Conservation (phyloP, 1,140 invertebrate genomes). For the Saccostrea cuccullata region DNA sequence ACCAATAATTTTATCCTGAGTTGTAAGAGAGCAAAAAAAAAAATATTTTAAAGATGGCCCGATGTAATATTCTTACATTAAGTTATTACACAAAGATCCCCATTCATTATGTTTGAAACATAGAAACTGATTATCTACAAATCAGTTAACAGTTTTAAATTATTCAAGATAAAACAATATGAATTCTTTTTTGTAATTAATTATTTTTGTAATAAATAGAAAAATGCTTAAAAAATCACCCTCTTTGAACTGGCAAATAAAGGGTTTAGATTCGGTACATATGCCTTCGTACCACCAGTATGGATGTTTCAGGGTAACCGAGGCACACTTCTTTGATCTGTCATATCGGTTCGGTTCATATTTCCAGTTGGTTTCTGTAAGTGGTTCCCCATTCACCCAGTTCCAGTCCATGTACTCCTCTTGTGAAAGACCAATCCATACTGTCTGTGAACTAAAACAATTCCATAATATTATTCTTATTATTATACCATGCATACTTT, state of each 20-base stretch:
- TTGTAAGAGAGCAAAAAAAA: too few species aligned
- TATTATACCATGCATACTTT: too few species aligned
- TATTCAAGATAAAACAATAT: too few species aligned
- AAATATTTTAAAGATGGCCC: too few species aligned
- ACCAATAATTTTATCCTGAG: too few species aligned
- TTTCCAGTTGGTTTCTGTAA: slow-evolving; percentile 32
- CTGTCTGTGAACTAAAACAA: not conserved
- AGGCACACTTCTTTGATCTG: slow-evolving; percentile 33
- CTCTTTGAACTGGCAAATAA: slow-evolving; percentile 42
- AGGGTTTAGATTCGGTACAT: not conserved
- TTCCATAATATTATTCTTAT: not conserved
- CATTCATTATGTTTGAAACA: too few species aligned
- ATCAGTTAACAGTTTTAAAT: too few species aligned
- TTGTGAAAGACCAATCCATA: slow-evolving; percentile 39
- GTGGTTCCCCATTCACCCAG: slow-evolving; percentile 13
- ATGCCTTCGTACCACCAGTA: slow-evolving; percentile 31
- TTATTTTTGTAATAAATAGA: too few species aligned
- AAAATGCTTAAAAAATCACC: not conserved
- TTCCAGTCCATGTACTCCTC: not conserved
- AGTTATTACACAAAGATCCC: too few species aligned
- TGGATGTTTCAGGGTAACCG: slow-evolving; percentile 13
- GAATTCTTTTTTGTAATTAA: too few species aligned
- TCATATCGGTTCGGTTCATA: slow-evolving; percentile 37
- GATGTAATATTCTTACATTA: too few species aligned
- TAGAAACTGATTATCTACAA: too few species aligned